Evolutionary conservation across 23 tunicate genomes (phyloP), one percentile per base, ranked within the genome.

Genomic region (Styela clava): DNA sequence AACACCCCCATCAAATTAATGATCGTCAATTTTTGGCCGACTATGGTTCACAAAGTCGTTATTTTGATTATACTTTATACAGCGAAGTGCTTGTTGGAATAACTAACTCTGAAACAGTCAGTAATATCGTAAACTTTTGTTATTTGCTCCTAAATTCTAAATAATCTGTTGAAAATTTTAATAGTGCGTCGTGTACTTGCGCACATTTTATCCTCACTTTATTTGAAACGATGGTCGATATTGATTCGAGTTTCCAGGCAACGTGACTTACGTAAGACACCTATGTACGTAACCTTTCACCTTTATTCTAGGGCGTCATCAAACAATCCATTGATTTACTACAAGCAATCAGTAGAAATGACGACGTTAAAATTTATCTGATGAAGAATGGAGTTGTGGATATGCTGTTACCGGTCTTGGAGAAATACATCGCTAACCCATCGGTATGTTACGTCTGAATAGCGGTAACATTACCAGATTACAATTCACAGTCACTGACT

Each of bases 311-410:
- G 97, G 79, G 44, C 83, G 83, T 91, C 35, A 83, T 91, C 31
- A 85, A 84, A 29, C 83, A 86, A 16, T 91, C 91, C 85, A 72
- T 91, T 61, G 79, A 83, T 22, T 79, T 91, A 37, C 52, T 91
- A 63, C 89, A 91, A 56, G 87, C 97, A 32, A 91, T 91, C 81
- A 86, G 91, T 44, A 86, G 97, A 34, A 91, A 91, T 35, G 97
- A 91, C 68, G 97, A 91, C 85, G 97, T 91, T 5, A 91, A 91
- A 68, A 82, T 83, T 25, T 82, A 81, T 2, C 85, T 91, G 62
- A 81, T 86, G 31, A 91, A 91, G 35, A 82, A 89, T 2, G 88
- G 87, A 24, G 90, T 68, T 2, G 72, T 79, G 2, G 91, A 86
- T 26, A 62, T 86, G 63, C 27, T 91, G n/a, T 65, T 86, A 61